These are phyloP conservation scores for Suricata suricatta DNA, from an alignment of 2,113 vertebrate genomes.

Conservation along the genomic window DNA sequence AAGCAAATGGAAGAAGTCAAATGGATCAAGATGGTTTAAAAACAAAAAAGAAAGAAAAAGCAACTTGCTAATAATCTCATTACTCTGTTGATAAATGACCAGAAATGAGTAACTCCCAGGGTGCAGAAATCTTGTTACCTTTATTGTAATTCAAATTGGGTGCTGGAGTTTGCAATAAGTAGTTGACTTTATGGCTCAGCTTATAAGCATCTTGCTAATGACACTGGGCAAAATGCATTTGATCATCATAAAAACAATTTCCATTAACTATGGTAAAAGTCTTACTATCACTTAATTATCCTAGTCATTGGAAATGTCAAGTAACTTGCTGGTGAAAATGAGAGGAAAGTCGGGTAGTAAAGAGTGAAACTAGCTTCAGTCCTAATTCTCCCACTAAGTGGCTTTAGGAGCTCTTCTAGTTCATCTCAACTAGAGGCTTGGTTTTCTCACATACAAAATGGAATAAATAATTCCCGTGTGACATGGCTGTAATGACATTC, in stretches of 20 bases:
- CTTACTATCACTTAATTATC: not conserved
- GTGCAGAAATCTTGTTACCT: constrained; percentile 15
- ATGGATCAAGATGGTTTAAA: constrained; percentile 53
- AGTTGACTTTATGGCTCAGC: not conserved
- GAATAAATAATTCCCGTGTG: not conserved
- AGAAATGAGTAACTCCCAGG: constrained; percentile 42
- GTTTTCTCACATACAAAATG: not conserved
- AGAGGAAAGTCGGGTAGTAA: not conserved
- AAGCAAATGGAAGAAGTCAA: constrained; percentile 75
- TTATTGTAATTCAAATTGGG: constrained; percentile 66
- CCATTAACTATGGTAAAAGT: not conserved
- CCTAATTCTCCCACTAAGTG: not conserved
- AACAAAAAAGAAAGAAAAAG: not conserved
- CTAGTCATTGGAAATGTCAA: not conserved
- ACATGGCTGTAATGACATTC: not conserved
- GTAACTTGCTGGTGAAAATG: not conserved
- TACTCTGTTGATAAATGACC: constrained; percentile 64
- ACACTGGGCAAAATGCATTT: not conserved
- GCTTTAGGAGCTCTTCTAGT: not conserved
- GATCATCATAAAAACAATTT: constrained; percentile 16
- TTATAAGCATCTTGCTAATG: not conserved
- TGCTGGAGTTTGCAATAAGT: constrained; percentile 26
- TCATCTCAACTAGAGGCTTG: not conserved
- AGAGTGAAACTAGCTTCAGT: not conserved
- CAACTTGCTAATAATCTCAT: constrained; percentile 61